Conservation (phyloP, 1,140 invertebrate genomes). For the Whitmania pigra region DNA sequence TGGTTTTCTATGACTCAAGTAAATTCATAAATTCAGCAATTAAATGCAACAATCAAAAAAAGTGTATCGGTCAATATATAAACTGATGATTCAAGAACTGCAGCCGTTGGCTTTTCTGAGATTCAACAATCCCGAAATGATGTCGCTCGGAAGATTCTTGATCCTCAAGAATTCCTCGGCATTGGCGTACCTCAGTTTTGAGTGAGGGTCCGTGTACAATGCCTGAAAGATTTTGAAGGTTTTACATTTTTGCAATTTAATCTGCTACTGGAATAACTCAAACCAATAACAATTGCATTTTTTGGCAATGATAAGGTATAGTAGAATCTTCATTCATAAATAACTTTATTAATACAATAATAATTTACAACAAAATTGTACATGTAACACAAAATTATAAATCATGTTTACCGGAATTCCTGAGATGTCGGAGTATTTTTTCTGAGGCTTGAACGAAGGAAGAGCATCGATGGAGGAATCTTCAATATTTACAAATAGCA, state of each 20-base stretch:
- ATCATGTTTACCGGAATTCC: constrained; percentile 59
- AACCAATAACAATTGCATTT: too few species aligned
- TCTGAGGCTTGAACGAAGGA: constrained; percentile 73
- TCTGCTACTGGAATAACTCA: background rate
- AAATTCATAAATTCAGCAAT: too few species aligned
- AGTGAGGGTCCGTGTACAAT: constrained; percentile 16
- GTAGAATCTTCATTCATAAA: too few species aligned
- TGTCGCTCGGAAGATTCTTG: constrained; percentile 12
- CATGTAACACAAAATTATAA: constrained; percentile 47
- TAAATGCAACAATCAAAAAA: too few species aligned
- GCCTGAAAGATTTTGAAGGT: background rate
- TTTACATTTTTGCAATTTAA: background rate
- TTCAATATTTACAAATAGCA: constrained; percentile 39
- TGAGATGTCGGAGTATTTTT: constrained; percentile 85
- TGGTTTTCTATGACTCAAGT: too few species aligned
- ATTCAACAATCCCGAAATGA: constrained; percentile 2
- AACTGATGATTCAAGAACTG: background rate
- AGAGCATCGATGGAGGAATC: constrained; percentile 63
- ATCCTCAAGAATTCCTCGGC: constrained; percentile 13
- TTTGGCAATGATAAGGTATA: too few species aligned
- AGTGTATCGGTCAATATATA: too few species aligned
- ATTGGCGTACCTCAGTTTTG: constrained; percentile 15
- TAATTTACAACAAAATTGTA: too few species aligned
- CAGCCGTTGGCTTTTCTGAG: constrained; percentile 6
- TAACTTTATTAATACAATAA: too few species aligned